Evolutionary conservation across 2,113 vertebrate genomes (phyloP).

Genomic region (Calypte anna): DNA sequence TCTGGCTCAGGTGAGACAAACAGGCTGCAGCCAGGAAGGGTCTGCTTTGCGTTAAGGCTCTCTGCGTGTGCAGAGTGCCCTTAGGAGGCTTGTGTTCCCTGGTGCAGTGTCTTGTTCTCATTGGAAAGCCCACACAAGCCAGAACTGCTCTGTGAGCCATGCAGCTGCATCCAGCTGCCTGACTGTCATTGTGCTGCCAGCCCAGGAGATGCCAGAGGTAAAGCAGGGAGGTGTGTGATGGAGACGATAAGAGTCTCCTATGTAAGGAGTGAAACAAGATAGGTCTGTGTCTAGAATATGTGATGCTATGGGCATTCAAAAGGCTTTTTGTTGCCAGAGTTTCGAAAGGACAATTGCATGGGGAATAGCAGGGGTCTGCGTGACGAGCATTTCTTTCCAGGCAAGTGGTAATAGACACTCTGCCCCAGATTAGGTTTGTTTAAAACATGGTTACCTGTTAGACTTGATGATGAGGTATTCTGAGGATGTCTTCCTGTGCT

Average conservation of each 20-base stretch:
- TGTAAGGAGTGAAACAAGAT: not conserved
- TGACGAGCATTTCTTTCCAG: not conserved
- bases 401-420: not conserved
- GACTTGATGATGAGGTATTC: not conserved
- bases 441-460: not conserved
- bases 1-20: fast-evolving
- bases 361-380: not conserved
- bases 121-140: not conserved
- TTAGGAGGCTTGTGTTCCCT: not conserved
- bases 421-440: not conserved
- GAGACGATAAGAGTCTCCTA: not conserved
- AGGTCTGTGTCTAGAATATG: not conserved
- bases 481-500: not conserved
- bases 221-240: not conserved
- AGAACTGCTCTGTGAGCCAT: not conserved
- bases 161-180: not conserved
- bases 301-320: not conserved
- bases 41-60: not conserved
- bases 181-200: not conserved
- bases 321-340: not conserved
- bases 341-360: not conserved
- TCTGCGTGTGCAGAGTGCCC: not conserved
- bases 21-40: not conserved
- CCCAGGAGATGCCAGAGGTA: not conserved
- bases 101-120: not conserved